Evolutionary conservation across 2,888 invertebrate species (phyloP), one percentile per base, ranked within the genome.

Genomic region (Metallyticus violacea): DNA sequence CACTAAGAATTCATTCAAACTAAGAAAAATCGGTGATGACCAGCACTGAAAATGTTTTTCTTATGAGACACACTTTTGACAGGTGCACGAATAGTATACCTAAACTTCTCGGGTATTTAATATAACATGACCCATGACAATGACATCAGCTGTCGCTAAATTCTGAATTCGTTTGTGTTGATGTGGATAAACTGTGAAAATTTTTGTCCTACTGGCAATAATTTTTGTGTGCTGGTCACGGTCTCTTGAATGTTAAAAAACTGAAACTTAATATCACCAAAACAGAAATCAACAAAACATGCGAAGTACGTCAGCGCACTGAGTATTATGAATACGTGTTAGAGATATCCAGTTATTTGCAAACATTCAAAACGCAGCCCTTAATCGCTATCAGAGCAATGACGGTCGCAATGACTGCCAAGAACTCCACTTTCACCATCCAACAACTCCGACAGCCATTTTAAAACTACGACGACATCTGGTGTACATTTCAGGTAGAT

Each of bases 391-490:
- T 15, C 22, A 79, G 0, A 27, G 26, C 79, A 26, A 26, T 7
- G 40, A 85, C 27, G 30, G 77, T 25, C 79, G 26, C 79, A 26
- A 26, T 7, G 40, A 85, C 27, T 79, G 77, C 79, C 79, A 28
- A 30, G 79, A 40, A n/a, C 7, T 15, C 26, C 85, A 87, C 83
- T 87, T 83, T 82, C 87, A 81, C 88, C 40, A 83, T 78, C 76
- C 30, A 40, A 29, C 27, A 79, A 30, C 7, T 62, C 29, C 30
- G 40, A 76, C 88, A 79, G 88, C 88, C 88, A 88, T 88, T 85
- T 87, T 88, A 86, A 85, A 81, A 87, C 88, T 86, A 86, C 83
- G 79, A 62, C 83, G 87, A 85, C 85, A 87, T 85, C 87, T 87
- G 29, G 82, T 40, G 79, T 26, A 40, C 7, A 29, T 15, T 26